Base-by-base conservation (phyloP, 1,140 invertebrate species). In the Drosophila bocqueti region DNA sequence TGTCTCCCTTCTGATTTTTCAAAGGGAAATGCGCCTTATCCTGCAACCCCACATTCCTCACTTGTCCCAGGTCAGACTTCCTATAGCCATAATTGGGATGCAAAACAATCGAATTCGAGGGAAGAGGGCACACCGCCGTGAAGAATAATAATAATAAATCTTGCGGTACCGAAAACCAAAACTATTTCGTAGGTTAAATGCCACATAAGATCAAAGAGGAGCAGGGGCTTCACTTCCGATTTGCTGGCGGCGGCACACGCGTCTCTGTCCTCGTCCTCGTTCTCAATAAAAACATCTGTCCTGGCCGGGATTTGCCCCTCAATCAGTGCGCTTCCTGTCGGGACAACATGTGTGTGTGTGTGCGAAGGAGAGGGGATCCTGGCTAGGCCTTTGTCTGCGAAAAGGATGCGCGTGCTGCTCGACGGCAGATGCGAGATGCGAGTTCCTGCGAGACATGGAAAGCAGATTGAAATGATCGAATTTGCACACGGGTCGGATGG, bases 241-340 rank as follows among this genome's bases (percentile, higher is more conserved):
- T 65, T 55, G 43, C 64, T 75, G 59, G 52, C 54, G 45, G 61
- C 68, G 67, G 73, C 77, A 87, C 85, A 90, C 84, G 81, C 84
- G 85, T 43, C 31, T 26, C 46, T 52, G n/a, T 58, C 78, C 68
- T 67, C 42, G 40, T 50, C 52, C 50, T 36, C 11, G 31, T 29
- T 21, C 64, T 77, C 58, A 62, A 63, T 52, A 21, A 84, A 89
- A 89, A 89, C 84, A 89, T 89, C 84, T 89, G 84, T 84, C 85
- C 85, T 57, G 54, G 36, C 74, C 73, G 72, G 63, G 58, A 78
- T 78, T 83, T 87, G 83, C 84, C 82, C 77, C 84, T 87, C 84
- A 87, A 87, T 87, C 84, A 87, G 84, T 87, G 84, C 84, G 84
- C 85, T 89, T 87, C 84, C 84, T 87, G 84, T 76, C 79, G 57